Evolutionary conservation across 2,113 vertebrate genomes (phyloP).

Genomic region (Rhea americana): DNA sequence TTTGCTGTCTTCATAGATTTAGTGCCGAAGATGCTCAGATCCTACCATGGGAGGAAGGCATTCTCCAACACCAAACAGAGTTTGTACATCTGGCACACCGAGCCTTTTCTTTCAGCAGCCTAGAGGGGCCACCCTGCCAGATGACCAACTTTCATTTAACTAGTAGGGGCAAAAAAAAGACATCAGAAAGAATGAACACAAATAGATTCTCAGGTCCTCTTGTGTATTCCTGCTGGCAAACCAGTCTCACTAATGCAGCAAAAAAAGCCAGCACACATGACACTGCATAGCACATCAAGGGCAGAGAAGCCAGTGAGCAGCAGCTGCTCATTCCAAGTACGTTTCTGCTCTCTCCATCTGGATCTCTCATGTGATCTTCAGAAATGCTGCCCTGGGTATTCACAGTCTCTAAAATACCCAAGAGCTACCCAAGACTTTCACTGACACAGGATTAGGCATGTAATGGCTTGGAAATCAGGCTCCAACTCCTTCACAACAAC

Average conservation of each 20-base stretch:
- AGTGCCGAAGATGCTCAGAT: not conserved
- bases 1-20: not conserved
- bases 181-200: not conserved
- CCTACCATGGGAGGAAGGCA: not conserved
- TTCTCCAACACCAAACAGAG: not conserved
- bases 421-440: not conserved
- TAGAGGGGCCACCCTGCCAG: not conserved
- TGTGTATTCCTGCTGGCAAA: not conserved
- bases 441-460: not conserved
- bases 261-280: not conserved
- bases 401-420: not conserved
- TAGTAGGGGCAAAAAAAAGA: not conserved
- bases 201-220: not conserved
- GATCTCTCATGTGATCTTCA: not conserved
- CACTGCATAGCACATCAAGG: not conserved
- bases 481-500: not conserved
- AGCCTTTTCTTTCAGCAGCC: not conserved
- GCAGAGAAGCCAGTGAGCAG: not conserved
- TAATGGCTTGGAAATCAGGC: not conserved
- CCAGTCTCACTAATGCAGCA: not conserved
- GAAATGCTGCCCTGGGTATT: not conserved
- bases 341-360: rapidly evolving
- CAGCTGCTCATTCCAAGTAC: not conserved
- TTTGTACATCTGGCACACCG: not conserved
- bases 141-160: not conserved